Evolutionary conservation across 2,797 vertebrate genomes (phyloP).

Genomic region (Pantherophis vulpinus): DNA sequence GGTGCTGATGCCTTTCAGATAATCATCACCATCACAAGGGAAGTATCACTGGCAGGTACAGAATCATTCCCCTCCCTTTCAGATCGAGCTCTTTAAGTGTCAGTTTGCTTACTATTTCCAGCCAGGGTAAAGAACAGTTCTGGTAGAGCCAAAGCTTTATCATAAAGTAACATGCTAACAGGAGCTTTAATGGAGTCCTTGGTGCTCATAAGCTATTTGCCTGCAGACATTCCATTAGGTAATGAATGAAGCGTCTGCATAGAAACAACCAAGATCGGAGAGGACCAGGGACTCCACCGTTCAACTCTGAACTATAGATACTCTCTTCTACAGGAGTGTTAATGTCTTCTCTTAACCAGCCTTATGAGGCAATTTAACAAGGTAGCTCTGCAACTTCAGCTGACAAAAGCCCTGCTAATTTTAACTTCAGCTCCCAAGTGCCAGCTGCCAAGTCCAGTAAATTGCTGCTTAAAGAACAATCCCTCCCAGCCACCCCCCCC

Average conservation of each 20-base stretch:
- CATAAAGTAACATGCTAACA: not conserved
- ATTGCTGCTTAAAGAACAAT: not conserved
- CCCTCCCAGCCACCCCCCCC: not conserved
- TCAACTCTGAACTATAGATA: not conserved
- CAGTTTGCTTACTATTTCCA: not conserved
- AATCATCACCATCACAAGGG: not conserved
- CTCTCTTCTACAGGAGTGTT: not conserved
- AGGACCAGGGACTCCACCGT: not conserved
- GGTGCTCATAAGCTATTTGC: not conserved
- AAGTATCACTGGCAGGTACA: not conserved
- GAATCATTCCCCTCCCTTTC: not conserved
- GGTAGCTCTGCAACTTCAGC: not conserved
- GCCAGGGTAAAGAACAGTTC: not conserved
- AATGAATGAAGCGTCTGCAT: not conserved
- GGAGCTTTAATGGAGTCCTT: not conserved
- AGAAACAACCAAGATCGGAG: not conserved
- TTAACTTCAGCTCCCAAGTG: not conserved
- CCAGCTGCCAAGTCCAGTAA: not conserved
- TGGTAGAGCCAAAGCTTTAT: not conserved
- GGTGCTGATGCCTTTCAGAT: not conserved
- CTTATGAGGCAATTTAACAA: not conserved
- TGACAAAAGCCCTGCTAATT: not conserved
- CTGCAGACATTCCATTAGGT: not conserved
- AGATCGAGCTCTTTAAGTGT: not conserved
- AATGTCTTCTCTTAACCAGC: not conserved